Base-by-base conservation (phyloP, 2,888 invertebrate species). In the Microctonus hyperodae region DNA sequence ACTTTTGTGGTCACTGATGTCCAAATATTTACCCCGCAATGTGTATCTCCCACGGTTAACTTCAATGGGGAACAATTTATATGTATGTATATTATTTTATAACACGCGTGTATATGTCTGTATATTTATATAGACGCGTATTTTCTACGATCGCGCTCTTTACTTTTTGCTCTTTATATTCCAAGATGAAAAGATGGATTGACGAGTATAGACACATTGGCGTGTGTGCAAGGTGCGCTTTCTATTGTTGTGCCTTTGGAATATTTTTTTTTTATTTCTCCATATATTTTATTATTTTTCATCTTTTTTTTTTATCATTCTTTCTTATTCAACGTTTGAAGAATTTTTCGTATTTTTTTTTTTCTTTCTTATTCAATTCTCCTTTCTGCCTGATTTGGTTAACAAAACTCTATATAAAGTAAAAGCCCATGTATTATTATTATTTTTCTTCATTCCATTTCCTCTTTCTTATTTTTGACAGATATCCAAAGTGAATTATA, bases 1-100 rank as follows among this genome's bases (percentile, higher is more conserved):
- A 70, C 71, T 74, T 74, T 72, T 67, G 73, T 74, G 78, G 75
- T 76, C 78, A 74, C 70, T 70, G 71, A 75, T 70, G 80, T 81
- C 81, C 81, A 81, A 81, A 81, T 81, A 81, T 81, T 81, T 81
- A 78, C 77, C 70, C 59, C 75, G 73, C 76, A 76, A 77, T 77
- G 73, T 74, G 76, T 75, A 78, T 77, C 74, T 74, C 59, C 65
- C 66, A 65, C 69, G 72, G 70, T 71, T 67, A 61, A 56, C 67
- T 65, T 68, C 68, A 61, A 62, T 70, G 44, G 66, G 44, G 50
- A 50, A 56, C 44, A 65, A 61, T 37, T n/a, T 33, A 35, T 31
- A 22, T 33, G 11, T 61, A 31, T 31, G 16, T n/a, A 44, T n/a
- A n/a, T n/a, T n/a, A n/a, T n/a, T n/a, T n/a, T n/a, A n/a, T n/a